Conservation (phyloP, 2,113 vertebrate species). For the Hippopotamus amphibius region DNA sequence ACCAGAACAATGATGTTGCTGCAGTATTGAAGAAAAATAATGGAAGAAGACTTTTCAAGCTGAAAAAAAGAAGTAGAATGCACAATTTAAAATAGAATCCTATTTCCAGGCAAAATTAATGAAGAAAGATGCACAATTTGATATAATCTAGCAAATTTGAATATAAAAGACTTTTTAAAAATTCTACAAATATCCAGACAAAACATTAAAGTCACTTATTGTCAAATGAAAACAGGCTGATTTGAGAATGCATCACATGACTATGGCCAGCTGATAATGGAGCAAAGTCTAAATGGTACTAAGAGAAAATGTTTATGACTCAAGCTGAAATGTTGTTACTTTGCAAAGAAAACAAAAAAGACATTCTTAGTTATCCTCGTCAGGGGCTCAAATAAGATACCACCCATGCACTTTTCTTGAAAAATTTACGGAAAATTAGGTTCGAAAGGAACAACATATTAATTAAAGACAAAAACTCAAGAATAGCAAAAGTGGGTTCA, state of each 20-base stretch:
- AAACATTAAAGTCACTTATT: not conserved
- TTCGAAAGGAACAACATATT: not conserved
- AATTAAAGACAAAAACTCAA: constrained; percentile 2
- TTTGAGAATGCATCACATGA: not conserved
- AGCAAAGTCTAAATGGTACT: not conserved
- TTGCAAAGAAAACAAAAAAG: constrained; percentile 6
- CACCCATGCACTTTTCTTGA: not conserved
- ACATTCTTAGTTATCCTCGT: constrained; percentile 29
- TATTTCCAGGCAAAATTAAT: constrained; percentile 38
- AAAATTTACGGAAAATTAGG: not conserved
- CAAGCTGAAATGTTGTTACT: constrained; percentile 1
- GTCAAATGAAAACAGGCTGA: not conserved
- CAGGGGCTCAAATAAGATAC: constrained; percentile 9
- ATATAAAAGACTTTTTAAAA: not conserved
- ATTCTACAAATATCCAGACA: not conserved
- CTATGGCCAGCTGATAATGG: not conserved
- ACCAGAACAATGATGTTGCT: not conserved
- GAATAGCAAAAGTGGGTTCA: not conserved
- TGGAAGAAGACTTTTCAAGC: constrained; percentile 17
- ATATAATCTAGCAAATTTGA: constrained; percentile 20
- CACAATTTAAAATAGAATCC: not conserved
- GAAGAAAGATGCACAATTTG: not conserved
- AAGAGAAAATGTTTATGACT: not conserved
- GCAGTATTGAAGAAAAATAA: not conserved
- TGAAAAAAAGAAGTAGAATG: not conserved